A percentile compares a stretch with the other conserved stretches of the same genome.
phyloP scores from a whole-genome alignment of 2,888 invertebrate genomes.

The Acrobeloides nanus region DNA sequence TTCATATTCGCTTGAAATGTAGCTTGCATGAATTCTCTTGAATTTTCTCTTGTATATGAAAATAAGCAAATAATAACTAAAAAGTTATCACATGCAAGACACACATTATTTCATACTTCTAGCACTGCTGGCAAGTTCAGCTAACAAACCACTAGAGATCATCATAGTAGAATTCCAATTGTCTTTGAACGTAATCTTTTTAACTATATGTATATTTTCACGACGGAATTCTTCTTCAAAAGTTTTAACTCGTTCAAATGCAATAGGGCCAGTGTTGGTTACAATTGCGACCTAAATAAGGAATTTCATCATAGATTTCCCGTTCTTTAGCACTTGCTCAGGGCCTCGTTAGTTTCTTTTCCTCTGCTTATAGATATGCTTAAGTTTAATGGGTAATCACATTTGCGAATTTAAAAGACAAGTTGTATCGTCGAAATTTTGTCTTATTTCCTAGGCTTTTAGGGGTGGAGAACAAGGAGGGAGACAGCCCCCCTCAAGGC shows the following conservation, averaged over 20 bases:
- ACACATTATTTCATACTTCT: conserved; percentile 25
- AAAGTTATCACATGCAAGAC: neutral
- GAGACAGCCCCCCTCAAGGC: no score
- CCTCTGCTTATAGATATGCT: no score
- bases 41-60: conserved; percentile 46
- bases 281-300: conserved; percentile 45
- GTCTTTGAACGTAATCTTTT: conserved; percentile 48
- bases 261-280: conserved; percentile 47
- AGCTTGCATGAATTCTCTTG: conserved; percentile 38
- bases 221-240: conserved; percentile 49
- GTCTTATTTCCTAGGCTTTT: no score
- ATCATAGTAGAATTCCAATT: conserved; percentile 36
- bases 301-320: no score
- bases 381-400: no score
- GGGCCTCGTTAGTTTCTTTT: no score
- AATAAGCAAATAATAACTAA: conserved; percentile 46
- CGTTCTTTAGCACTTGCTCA: no score
- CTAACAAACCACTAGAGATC: conserved; percentile 35
- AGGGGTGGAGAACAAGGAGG: no score
- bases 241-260: conserved; percentile 40
- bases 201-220: conserved; percentile 28
- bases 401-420: no score
- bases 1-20: conserved; percentile 25
- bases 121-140: conserved; percentile 39
- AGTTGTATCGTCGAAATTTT: no score